phyloP scores from a whole-genome alignment of 2,888 invertebrate species.

The Agrotis clavis region DNA sequence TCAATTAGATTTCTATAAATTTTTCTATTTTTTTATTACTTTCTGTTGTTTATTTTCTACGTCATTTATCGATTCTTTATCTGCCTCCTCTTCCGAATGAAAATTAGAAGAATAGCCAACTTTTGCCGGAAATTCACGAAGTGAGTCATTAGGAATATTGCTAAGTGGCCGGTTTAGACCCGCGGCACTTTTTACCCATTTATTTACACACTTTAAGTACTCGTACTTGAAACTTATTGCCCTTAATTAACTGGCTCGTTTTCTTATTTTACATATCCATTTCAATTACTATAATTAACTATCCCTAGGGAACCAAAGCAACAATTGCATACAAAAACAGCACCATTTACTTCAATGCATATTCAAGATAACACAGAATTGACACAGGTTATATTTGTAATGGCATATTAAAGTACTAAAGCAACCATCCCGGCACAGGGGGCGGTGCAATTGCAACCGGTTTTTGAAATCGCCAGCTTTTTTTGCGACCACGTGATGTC shows the following conservation, averaged over 20 bases:
- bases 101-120: too few species aligned
- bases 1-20: neutral
- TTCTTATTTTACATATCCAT: slow-evolving; percentile 7
- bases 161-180: too few species aligned
- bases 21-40: neutral
- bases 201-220: neutral
- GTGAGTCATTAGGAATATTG: too few species aligned
- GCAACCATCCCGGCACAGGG: slow-evolving; percentile 25
- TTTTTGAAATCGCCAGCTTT: slow-evolving; percentile 59
- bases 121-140: too few species aligned
- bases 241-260: slow-evolving; percentile 22
- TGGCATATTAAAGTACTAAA: slow-evolving; percentile 41
- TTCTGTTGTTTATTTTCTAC: too few species aligned
- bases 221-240: neutral
- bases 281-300: slow-evolving; percentile 18
- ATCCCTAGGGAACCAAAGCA: neutral
- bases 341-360: slow-evolving; percentile 15
- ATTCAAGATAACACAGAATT: slow-evolving; percentile 13
- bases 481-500: slow-evolving; percentile 63
- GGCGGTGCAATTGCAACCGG: slow-evolving; percentile 63
- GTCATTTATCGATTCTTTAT: neutral
- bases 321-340: slow-evolving; percentile 24
- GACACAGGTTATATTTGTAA: slow-evolving; percentile 36
- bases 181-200: neutral
- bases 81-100: neutral